Evolutionary conservation across 64 coral and sea anemone species (phyloP), one percentile per base, ranked within the genome.

Genomic region (Pocillopora damicornis): DNA sequence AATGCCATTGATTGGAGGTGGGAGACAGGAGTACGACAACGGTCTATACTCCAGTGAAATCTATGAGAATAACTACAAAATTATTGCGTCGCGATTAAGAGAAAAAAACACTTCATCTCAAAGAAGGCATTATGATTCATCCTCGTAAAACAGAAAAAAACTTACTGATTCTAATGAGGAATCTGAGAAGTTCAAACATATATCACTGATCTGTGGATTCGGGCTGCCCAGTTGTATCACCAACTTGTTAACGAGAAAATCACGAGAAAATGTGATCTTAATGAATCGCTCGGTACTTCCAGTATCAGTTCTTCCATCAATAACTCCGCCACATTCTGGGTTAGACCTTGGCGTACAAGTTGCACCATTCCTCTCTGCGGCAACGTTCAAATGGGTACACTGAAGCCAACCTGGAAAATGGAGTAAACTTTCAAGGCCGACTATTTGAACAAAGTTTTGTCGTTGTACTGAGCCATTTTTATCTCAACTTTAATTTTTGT

Each of bases 331-430:
- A 11, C 77, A 79, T 5, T 9, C 10, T 4, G n/a, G 56, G 20
- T 4, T 13, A 10, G 77, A 15, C 59, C 56, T 79, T 60, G 77
- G 60, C 26, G 77, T 60, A 30, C 77, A 79, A 7, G 4, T 60
- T 26, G 77, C 77, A 22, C 77, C 77, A 60, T 79, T 79, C 17
- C 0, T n/a, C 26, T 60, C 18, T 11, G 11, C 10, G 77, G 77
- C 77, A 79, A 79, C 77, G 57, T 79, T 60, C 42, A 79, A n/a
- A 79, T 79, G 77, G 5, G 77, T 79, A 58, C 77, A 79, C 57
- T 79, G 77, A 56, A 79, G 20, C 77, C 77, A 79, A n/a, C 42
- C 77, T 79, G 77, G 26, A 25, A 79, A 79, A 77, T 23, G 1
- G 12, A 9, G 25, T 8, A 67, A 20, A 8, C 4, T 20, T 15